phyloP scores from a whole-genome alignment of 2,113 vertebrate genomes.

The Corydoras maculifer region DNA sequence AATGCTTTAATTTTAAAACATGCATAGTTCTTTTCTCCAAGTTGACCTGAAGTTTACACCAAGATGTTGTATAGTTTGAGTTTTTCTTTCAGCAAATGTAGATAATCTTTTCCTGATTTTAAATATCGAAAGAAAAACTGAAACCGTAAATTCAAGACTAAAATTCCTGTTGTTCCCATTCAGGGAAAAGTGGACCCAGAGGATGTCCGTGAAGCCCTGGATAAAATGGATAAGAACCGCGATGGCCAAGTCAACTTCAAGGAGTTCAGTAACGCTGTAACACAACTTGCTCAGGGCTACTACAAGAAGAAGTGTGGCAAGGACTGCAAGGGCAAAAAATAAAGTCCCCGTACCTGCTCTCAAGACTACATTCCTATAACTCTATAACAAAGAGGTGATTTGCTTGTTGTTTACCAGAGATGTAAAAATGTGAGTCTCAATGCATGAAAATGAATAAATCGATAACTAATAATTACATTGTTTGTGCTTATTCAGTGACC shows the following conservation, averaged over 20 bases:
- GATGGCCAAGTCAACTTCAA: conserved; percentile 61
- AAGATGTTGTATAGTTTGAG: too few relatives aligned
- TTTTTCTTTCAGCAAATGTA: too few relatives aligned
- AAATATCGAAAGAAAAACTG: not conserved
- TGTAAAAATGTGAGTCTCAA: too few relatives aligned
- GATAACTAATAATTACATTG: too few relatives aligned
- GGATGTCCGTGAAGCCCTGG: conserved; percentile 54
- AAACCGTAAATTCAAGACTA: not conserved
- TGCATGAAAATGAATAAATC: too few relatives aligned
- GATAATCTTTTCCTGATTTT: too few relatives aligned
- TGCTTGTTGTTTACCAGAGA: too few relatives aligned
- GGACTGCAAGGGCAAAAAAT: conserved; percentile 19
- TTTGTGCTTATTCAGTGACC: too few relatives aligned
- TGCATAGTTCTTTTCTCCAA: too few relatives aligned
- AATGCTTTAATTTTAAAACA: too few relatives aligned
- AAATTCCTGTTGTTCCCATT: not conserved
- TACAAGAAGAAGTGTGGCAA: conserved; percentile 49
- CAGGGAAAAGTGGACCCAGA: conserved; percentile 49
- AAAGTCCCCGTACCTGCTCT: not conserved
- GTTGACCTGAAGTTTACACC: too few relatives aligned
- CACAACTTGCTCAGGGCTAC: conserved; percentile 49
- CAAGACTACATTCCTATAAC: not conserved
- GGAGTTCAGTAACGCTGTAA: conserved; percentile 57
- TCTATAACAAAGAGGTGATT: not conserved
- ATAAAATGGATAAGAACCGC: conserved; percentile 56